These are phyloP conservation scores for Pogonus chalceus DNA, from an alignment of 1,140 invertebrate genomes.

Conservation along the genomic window DNA sequence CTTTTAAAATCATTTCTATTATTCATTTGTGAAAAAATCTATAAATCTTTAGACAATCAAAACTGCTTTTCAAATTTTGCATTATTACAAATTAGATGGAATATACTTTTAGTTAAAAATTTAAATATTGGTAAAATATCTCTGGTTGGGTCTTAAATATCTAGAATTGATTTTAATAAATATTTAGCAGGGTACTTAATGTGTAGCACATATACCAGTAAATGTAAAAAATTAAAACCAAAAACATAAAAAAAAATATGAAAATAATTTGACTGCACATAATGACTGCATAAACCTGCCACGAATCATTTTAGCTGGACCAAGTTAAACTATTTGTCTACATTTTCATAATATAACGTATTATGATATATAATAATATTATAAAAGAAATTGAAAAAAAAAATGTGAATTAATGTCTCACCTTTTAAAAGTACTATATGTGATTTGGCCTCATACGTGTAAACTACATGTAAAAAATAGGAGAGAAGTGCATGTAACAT, in stretches of 20 bases:
- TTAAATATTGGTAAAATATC: constrained; percentile 23
- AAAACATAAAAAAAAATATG: constrained; percentile 20
- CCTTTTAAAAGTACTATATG: constrained; percentile 19
- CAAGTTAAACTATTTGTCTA: constrained; percentile 18
- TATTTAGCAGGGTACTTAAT: constrained; percentile 16
- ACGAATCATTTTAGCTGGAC: constrained; percentile 27
- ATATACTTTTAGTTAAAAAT: constrained; percentile 12
- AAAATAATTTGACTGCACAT: constrained; percentile 26
- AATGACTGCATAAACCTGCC: constrained; percentile 29
- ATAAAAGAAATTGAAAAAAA: constrained; percentile 12
- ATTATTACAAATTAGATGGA: constrained; percentile 8
- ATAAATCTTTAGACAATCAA: too few species aligned
- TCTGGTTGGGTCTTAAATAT: constrained; percentile 22
- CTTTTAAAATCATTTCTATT: too few species aligned
- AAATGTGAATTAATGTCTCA: constrained; percentile 6
- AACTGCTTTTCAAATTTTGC: too few species aligned
- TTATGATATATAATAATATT: constrained; percentile 9
- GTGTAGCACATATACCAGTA: constrained; percentile 7
- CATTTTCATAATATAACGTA: constrained; percentile 8
- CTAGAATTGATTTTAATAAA: constrained; percentile 11
- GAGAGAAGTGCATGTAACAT: constrained; percentile 27
- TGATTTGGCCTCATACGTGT: constrained; percentile 26
- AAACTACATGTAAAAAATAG: constrained; percentile 24
- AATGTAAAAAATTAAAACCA: too few species aligned
- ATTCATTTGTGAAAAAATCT: too few species aligned